A percentile compares a stretch with the other conserved stretches of the same genome.
These are phyloP conservation scores for Ceraclea dissimilis DNA, from an alignment of 2,888 invertebrate species.

Conservation along the genomic window DNA sequence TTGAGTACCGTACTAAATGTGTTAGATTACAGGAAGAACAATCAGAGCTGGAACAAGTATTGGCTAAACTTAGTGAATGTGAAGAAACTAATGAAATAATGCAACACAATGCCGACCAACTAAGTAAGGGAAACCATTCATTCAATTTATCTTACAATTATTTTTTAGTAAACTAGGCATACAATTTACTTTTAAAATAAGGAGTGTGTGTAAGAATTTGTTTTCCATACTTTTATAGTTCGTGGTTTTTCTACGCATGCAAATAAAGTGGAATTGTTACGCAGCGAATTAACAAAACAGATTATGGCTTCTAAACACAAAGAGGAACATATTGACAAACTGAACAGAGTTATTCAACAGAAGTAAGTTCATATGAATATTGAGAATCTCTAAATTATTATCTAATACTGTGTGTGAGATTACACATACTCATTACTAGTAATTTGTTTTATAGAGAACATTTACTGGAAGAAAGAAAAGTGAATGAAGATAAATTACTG, in stretches of 20 bases:
- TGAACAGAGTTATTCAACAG: conserved; percentile 35
- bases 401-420: too few relatives aligned
- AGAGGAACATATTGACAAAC: conserved; percentile 44
- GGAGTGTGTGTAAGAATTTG: neutral
- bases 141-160: too few relatives aligned
- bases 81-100: conserved; percentile 19
- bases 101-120: conserved; percentile 15
- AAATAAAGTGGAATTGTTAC: conserved; percentile 19
- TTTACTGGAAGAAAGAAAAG: conserved; percentile 28
- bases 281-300: conserved; percentile 38
- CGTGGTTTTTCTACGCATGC: conserved; percentile 18
- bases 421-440: too few relatives aligned
- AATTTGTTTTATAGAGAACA: conserved; percentile 18
- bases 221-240: too few relatives aligned
- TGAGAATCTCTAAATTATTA: too few relatives aligned
- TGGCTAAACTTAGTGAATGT: conserved; percentile 13
- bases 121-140: conserved; percentile 8
- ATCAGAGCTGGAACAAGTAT: conserved; percentile 13
- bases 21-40: conserved; percentile 19
- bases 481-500: conserved; percentile 34
- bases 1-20: conserved; percentile 32
- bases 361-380: conserved; percentile 25
- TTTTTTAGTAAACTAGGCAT: too few relatives aligned
- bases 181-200: neutral
- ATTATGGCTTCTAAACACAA: conserved; percentile 39